A percentile compares a stretch with the other conserved stretches of the same genome.
phyloP scores from a whole-genome alignment of 2,797 vertebrate species.

The Phalloptychus januarius region DNA sequence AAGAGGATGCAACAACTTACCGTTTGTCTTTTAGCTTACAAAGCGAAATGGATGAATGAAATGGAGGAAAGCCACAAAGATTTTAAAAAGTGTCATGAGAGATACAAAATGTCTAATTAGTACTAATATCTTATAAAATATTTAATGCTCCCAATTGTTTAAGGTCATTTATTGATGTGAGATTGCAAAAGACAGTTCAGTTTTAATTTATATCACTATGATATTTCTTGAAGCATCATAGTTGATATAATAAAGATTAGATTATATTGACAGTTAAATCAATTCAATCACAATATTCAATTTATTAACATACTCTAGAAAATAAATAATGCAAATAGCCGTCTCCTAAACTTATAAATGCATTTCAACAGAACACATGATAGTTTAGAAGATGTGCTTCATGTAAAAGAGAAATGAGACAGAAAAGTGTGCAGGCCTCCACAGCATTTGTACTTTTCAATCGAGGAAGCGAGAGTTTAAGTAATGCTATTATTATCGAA shows the following conservation, averaged over 20 bases:
- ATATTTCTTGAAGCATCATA: not conserved
- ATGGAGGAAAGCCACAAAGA: slow-evolving; percentile 51
- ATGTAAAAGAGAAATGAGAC: slow-evolving; percentile 20
- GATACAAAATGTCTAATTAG: slow-evolving; percentile 28
- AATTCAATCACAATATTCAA: not conserved
- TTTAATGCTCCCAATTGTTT: not conserved
- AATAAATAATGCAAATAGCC: no score
- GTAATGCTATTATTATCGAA: not conserved
- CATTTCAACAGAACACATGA: slow-evolving; percentile 3
- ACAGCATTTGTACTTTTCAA: slow-evolving; percentile 11
- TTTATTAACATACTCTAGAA: not conserved
- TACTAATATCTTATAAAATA: slow-evolving; percentile 18
- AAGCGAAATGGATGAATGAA: slow-evolving; percentile 60
- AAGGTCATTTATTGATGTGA: not conserved
- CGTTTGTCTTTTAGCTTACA: slow-evolving; percentile 62
- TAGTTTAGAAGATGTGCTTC: slow-evolving; percentile 13
- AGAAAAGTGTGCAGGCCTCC: slow-evolving; percentile 48
- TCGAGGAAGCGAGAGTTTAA: not conserved
- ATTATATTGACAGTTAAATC: not conserved
- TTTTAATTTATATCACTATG: not conserved
- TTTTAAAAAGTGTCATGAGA: slow-evolving; percentile 42
- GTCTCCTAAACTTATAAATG: not conserved
- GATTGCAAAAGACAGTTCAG: not conserved
- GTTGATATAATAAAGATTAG: not conserved
- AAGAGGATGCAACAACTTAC: slow-evolving; percentile 68